A percentile compares a stretch with the other conserved stretches of the same genome.
Conservation (phyloP, 2,113 vertebrate genomes). For the Prolemur simus region DNA sequence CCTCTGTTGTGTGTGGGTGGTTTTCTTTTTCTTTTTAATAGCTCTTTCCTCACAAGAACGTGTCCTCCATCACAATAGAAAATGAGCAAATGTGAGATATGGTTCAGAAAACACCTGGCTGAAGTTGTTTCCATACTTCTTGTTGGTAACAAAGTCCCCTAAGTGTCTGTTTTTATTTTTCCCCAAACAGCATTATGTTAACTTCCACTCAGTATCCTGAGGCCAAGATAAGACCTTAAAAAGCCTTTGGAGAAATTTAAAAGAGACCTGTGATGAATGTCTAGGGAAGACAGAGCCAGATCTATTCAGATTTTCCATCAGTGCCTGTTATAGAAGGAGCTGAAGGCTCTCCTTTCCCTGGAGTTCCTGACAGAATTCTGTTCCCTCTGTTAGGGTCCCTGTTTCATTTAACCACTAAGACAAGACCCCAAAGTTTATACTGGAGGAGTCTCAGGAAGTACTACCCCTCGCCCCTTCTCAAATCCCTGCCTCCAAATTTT, state of each 20-base stretch:
- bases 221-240: not conserved
- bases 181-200: not conserved
- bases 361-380: not conserved
- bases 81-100: not conserved
- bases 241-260: not conserved
- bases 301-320: not conserved
- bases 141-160: not conserved
- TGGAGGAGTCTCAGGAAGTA: not conserved
- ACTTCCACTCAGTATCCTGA: not conserved
- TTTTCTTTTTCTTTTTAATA: not conserved
- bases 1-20: fast-evolving
- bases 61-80: not conserved
- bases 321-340: not conserved
- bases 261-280: not conserved
- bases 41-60: not conserved
- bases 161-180: not conserved
- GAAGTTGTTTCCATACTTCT: not conserved
- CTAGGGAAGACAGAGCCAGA: not conserved
- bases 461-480: fast-evolving
- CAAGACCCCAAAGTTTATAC: not conserved
- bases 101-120: not conserved
- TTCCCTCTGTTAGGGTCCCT: not conserved
- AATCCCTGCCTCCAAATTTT: not conserved
- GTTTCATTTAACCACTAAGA: not conserved
- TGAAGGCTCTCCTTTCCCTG: fast-evolving